Percentiles rank a stretch among this genome's conserved stretches.
Evolutionary conservation across 2,888 invertebrate genomes (phyloP).

Genomic region (Tillus elongatus): DNA sequence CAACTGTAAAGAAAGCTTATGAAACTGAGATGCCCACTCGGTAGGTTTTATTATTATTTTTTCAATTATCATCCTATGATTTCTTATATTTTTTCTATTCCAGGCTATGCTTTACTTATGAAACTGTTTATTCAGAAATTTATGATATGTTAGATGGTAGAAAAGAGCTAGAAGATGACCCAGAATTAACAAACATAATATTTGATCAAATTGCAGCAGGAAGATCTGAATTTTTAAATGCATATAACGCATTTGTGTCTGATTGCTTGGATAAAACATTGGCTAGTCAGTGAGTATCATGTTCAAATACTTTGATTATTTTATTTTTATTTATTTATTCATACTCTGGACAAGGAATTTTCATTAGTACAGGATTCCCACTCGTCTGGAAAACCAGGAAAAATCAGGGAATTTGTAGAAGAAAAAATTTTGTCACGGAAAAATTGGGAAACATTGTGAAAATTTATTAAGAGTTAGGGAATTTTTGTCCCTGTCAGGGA

Average conservation of each 20-base stretch:
- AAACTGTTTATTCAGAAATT: conserved; percentile 60
- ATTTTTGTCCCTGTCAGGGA: no score
- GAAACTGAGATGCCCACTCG: conserved; percentile 37
- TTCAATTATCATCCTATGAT: not conserved
- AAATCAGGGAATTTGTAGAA: no score
- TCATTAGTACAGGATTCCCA: no score
- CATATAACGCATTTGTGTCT: conserved; percentile 32
- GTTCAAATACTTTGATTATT: no score
- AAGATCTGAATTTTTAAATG: conserved; percentile 33
- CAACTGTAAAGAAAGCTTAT: conserved; percentile 28
- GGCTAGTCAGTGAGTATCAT: conserved; percentile 30
- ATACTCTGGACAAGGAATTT: no score
- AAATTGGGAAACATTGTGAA: no score
- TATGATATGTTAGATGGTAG: conserved; percentile 45
- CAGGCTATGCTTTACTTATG: conserved; percentile 71
- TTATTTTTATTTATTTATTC: no score
- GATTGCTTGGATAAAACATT: conserved; percentile 34
- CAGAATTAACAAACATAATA: conserved; percentile 26
- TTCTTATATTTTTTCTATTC: conserved; percentile 24
- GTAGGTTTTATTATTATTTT: conserved; percentile 20
- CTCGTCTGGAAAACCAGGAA: no score
- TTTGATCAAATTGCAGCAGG: conserved; percentile 31
- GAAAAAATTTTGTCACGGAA: no score
- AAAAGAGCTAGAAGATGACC: conserved; percentile 25
- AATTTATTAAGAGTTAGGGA: no score